phyloP scores from a whole-genome alignment of 2,113 vertebrate species.

The Edolisoma coerulescens region DNA sequence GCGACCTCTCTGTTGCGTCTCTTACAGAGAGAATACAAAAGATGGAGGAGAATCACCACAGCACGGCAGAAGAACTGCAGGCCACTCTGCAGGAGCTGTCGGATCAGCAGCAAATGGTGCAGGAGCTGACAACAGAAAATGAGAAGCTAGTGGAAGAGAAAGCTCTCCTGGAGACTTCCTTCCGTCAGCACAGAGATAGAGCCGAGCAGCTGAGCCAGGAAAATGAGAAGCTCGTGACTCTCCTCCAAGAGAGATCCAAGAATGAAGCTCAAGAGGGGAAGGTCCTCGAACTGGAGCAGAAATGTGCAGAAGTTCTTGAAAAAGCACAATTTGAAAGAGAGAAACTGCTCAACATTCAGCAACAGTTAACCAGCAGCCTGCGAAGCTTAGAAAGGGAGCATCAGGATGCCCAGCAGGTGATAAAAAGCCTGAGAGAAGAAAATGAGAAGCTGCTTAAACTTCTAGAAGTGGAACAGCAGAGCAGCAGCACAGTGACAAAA shows the following conservation, averaged over 20 bases:
- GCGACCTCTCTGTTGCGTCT: slow-evolving; percentile 82
- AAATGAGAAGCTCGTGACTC: slow-evolving; percentile 82
- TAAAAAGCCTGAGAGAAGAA: slow-evolving; percentile 79
- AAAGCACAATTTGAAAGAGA: slow-evolving; percentile 90
- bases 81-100: slow-evolving; percentile 93
- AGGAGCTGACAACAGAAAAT: slow-evolving; percentile 91
- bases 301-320: slow-evolving; percentile 84
- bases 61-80: slow-evolving; percentile 92
- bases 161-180: slow-evolving; percentile 85
- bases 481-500: slow-evolving; percentile 42
- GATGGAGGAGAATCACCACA: slow-evolving; percentile 97
- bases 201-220: slow-evolving; percentile 87
- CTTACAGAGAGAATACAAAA: slow-evolving; percentile 89
- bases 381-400: slow-evolving; percentile 88
- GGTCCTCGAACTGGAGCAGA: slow-evolving; percentile 85
- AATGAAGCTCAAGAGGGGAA: slow-evolving; percentile 75
- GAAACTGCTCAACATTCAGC: slow-evolving; percentile 93
- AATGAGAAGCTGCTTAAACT: slow-evolving; percentile 74
- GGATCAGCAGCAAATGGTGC: slow-evolving; percentile 94
- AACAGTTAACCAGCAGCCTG: slow-evolving; percentile 90
- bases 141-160: slow-evolving; percentile 91
- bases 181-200: slow-evolving; percentile 88
- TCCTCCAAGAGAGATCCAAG: slow-evolving; percentile 82
- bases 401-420: slow-evolving; percentile 79
- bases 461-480: slow-evolving; percentile 77